Conservation (phyloP, 2,113 vertebrate species). For the Platanista minor region DNA sequence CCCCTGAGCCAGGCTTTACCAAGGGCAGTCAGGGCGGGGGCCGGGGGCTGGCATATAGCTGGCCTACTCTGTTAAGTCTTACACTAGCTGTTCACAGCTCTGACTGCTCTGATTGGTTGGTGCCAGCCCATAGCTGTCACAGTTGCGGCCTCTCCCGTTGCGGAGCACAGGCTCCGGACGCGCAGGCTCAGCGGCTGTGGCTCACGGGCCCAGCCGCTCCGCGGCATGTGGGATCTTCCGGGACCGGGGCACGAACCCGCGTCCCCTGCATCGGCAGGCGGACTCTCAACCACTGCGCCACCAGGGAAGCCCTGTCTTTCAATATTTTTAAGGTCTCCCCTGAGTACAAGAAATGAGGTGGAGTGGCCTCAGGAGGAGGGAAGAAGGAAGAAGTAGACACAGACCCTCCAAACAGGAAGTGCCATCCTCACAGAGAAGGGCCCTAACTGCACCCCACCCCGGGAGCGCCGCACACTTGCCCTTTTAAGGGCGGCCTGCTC, state of each 20-base stretch:
- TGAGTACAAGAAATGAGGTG: not conserved
- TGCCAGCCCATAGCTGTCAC: not conserved
- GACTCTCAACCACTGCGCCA: too few relatives aligned
- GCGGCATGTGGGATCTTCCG: too few relatives aligned
- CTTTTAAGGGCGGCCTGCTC: conserved; percentile 75
- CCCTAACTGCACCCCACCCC: conserved; percentile 10
- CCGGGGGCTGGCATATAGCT: not conserved
- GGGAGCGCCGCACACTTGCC: conserved; percentile 65
- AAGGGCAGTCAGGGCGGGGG: not conserved
- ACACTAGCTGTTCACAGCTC: not conserved
- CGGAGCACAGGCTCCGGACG: too few relatives aligned
- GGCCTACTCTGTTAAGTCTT: not conserved
- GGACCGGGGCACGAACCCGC: too few relatives aligned
- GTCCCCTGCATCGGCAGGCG: too few relatives aligned
- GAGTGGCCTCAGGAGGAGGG: not conserved
- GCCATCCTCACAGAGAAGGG: conserved; percentile 66
- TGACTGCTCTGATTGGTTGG: not conserved
- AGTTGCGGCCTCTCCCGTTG: too few relatives aligned
- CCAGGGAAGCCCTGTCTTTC: too few relatives aligned
- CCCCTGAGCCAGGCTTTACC: not conserved
- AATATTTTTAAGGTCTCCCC: not conserved
- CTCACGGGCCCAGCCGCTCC: too few relatives aligned
- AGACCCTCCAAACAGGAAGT: conserved; percentile 71
- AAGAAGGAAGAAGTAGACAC: not conserved
- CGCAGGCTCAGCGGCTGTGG: too few relatives aligned